A percentile compares a stretch with the other conserved stretches of the same genome.
Evolutionary conservation across 2,797 vertebrate genomes (phyloP).

Genomic region (Sebastes cheni): DNA sequence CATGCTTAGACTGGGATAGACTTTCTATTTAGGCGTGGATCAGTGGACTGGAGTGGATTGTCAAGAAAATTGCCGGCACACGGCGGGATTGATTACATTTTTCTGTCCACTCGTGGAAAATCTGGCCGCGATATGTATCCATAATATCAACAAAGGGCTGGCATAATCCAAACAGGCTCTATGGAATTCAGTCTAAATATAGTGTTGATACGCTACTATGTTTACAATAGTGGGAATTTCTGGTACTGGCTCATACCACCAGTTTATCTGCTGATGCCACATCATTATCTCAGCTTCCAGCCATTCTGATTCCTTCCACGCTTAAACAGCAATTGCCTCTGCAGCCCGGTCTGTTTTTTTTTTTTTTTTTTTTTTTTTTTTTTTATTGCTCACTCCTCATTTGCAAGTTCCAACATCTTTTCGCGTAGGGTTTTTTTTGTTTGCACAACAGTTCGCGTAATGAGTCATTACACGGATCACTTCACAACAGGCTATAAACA

Average conservation of each 20-base stretch:
- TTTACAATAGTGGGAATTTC: slow-evolving; percentile 46
- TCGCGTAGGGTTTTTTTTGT: not conserved
- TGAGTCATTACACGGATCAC: slow-evolving; percentile 28
- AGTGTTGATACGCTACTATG: slow-evolving; percentile 18
- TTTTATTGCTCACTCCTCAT: not conserved
- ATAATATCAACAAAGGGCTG: slow-evolving; percentile 52
- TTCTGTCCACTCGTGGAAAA: slow-evolving; percentile 41
- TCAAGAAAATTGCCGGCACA: slow-evolving; percentile 29
- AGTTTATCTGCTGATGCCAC: slow-evolving; percentile 53
- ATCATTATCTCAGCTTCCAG: slow-evolving; percentile 58
- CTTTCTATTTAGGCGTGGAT: slow-evolving; percentile 54
- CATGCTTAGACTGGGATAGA: slow-evolving; percentile 33
- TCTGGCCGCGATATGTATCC: slow-evolving; percentile 18
- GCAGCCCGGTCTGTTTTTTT: slow-evolving; percentile 3
- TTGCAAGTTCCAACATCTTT: slow-evolving; percentile 22
- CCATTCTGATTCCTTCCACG: slow-evolving; percentile 13
- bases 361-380: not conserved
- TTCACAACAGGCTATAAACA: slow-evolving; percentile 17
- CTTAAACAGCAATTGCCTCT: slow-evolving; percentile 48
- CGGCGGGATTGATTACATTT: slow-evolving; percentile 50
- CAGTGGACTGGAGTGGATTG: slow-evolving; percentile 44
- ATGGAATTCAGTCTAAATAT: slow-evolving; percentile 47
- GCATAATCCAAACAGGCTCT: slow-evolving; percentile 42
- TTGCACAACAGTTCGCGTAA: slow-evolving; percentile 25
- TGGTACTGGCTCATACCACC: slow-evolving; percentile 22